Percentiles rank a stretch among this genome's conserved stretches.
Conservation (phyloP, 2,797 vertebrate species). For the Buphagus erythrorhynchus region DNA sequence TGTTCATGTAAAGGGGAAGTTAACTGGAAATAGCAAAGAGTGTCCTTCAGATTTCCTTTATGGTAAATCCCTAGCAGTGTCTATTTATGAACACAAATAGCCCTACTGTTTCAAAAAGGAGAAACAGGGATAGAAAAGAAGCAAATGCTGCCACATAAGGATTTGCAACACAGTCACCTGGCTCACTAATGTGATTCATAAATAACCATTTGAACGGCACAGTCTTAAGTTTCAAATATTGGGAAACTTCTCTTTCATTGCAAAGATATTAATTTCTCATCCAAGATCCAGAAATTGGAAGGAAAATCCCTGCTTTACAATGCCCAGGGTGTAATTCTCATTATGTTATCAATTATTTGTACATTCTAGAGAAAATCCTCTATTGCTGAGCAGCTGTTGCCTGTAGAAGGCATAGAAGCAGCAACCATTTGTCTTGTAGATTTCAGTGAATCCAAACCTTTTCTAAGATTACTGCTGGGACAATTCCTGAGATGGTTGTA, state of each 20-base stretch:
- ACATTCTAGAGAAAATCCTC: not conserved
- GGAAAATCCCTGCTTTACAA: not conserved
- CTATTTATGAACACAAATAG: not conserved
- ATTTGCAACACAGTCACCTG: not conserved
- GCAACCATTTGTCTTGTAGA: not conserved
- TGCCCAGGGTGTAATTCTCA: not conserved
- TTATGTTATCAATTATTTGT: not conserved
- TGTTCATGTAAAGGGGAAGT: not conserved
- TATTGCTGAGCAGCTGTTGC: not conserved
- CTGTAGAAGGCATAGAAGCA: not conserved
- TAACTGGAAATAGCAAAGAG: not conserved
- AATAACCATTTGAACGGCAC: not conserved
- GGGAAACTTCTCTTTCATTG: not conserved
- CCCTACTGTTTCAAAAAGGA: not conserved
- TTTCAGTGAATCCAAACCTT: not conserved
- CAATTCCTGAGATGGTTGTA: not conserved
- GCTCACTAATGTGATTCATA: not conserved
- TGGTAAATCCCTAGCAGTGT: not conserved
- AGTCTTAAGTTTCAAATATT: not conserved
- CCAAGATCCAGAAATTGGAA: not conserved
- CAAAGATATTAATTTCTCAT: not conserved
- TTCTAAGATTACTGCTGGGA: not conserved
- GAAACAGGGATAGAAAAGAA: not conserved
- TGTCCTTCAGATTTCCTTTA: not conserved
- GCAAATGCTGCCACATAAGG: not conserved